Percentiles rank a stretch among this genome's conserved stretches.
phyloP scores from a whole-genome alignment of 2,113 vertebrate genomes.

The Neomonachus schauinslandi region DNA sequence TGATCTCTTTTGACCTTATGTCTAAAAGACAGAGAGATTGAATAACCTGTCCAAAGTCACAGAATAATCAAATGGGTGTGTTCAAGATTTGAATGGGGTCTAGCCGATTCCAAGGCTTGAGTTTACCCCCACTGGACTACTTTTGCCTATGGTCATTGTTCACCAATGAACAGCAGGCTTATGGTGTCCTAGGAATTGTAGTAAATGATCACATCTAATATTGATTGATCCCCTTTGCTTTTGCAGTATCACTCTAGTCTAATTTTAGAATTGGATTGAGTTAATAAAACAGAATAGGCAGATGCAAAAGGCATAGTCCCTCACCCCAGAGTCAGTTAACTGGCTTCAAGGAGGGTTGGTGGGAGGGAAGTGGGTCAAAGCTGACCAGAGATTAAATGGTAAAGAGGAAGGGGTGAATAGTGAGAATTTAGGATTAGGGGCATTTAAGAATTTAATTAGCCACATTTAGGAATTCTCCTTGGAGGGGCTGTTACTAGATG shows the following conservation, averaged over 20 bases:
- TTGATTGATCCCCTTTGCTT: not conserved
- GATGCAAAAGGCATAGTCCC: not conserved
- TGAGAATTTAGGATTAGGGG: not conserved
- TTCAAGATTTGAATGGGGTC: not conserved
- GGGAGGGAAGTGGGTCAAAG: not conserved
- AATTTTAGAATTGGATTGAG: constrained; percentile 40
- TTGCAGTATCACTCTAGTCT: not conserved
- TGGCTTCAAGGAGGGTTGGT: not conserved
- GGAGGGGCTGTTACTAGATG: not conserved
- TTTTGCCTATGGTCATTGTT: not conserved
- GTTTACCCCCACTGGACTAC: not conserved
- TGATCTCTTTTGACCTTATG: not conserved
- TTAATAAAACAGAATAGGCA: not conserved
- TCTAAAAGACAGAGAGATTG: not conserved
- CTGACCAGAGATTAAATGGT: not conserved
- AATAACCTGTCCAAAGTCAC: not conserved
- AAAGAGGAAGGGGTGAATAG: not conserved
- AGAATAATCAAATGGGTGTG: not conserved
- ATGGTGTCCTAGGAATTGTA: not conserved
- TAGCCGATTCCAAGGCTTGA: not conserved
- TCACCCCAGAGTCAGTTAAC: not conserved
- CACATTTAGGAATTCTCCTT: not conserved
- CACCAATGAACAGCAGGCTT: not conserved
- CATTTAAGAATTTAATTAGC: not conserved
- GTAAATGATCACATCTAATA: not conserved